Evolutionary conservation across 2,113 vertebrate species (phyloP), one percentile per base, ranked within the genome.

Genomic region (Indicator maculatus): DNA sequence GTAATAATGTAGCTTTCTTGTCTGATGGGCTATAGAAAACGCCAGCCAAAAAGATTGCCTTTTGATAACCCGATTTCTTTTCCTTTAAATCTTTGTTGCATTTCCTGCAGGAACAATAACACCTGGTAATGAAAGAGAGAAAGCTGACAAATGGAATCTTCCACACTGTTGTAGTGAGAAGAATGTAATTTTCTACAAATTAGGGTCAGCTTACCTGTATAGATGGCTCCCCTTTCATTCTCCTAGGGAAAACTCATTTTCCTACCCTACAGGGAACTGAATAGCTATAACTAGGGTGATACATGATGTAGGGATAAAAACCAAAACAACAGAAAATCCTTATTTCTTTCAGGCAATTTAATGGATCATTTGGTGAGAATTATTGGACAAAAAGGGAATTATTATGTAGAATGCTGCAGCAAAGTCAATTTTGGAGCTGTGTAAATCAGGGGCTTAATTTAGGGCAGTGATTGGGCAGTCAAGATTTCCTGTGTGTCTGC

Each of bases 171-270:
- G 78, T 93, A 81, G 30, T 69, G 38, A 93, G 72, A 50, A 80
- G 75, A 93, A 92, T 83, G 83, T 64, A 87, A 93, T 95, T 96
- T 96, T 79, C 81, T 80, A 77, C 88, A 89, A 89, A 93, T 96
- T 77, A 92, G 83, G 88, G 80, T 90, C 86, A 91, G 64, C 71
- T 44, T 66, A 77, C 36, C 16, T 16, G 45, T 74, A 39, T 79
- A 67, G 83, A 83, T 88, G 11, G 13, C 69, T 94, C 33, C 45
- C 15, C 39, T 88, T 95, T 86, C 52, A 85, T 93, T 86, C 56
- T 90, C 24, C 41, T 73, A 47, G 81, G 76, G 58, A 93, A 85
- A 93, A 79, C 18, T 86, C 21, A 85, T 93, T 92, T 93, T 93
- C 65, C 72, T 91, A 36, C 60, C 73, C 79, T 67, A 71, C 47